Conservation (phyloP, 2,113 vertebrate genomes). For the Siphamia tubifer region DNA sequence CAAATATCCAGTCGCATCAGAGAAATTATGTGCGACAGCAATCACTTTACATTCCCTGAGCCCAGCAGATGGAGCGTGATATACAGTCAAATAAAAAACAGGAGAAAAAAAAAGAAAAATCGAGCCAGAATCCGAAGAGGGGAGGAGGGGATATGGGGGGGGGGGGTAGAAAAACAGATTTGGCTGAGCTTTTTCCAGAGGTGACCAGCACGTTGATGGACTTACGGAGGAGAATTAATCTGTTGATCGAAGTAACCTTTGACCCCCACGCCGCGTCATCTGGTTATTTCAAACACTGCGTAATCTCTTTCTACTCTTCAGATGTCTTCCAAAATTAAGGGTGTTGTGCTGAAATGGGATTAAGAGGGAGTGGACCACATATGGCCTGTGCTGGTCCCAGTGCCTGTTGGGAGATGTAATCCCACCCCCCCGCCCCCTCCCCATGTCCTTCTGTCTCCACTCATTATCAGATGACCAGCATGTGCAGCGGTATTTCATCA, state of each 20-base stretch:
- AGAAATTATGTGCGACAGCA: constrained; percentile 72
- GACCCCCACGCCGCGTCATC: constrained; percentile 48
- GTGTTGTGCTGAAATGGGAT: constrained; percentile 65
- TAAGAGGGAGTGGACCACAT: constrained; percentile 54
- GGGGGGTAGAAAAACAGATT: constrained; percentile 53
- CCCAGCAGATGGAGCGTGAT: constrained; percentile 70
- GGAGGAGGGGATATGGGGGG: not conserved
- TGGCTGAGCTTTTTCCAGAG: constrained; percentile 39
- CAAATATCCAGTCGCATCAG: constrained; percentile 56
- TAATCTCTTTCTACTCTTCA: constrained; percentile 14
- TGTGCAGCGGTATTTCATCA: constrained; percentile 28
- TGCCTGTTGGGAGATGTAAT: constrained; percentile 50
- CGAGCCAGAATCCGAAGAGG: not conserved
- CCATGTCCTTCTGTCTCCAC: constrained; percentile 25
- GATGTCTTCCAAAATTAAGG: constrained; percentile 37
- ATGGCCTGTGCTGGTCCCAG: constrained; percentile 56
- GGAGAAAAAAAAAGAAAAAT: too few species aligned
- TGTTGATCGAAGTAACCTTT: constrained; percentile 41
- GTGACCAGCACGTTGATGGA: constrained; percentile 37
- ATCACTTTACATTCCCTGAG: constrained; percentile 74
- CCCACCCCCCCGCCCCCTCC: not conserved
- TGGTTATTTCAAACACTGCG: constrained; percentile 52
- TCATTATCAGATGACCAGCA: constrained; percentile 62
- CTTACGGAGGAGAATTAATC: constrained; percentile 64
- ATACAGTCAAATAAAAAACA: constrained; percentile 51